Percentiles rank a stretch among this genome's conserved stretches.
phyloP scores from a whole-genome alignment of 2,888 invertebrate species.

The Lasioglossum oenotherae region DNA sequence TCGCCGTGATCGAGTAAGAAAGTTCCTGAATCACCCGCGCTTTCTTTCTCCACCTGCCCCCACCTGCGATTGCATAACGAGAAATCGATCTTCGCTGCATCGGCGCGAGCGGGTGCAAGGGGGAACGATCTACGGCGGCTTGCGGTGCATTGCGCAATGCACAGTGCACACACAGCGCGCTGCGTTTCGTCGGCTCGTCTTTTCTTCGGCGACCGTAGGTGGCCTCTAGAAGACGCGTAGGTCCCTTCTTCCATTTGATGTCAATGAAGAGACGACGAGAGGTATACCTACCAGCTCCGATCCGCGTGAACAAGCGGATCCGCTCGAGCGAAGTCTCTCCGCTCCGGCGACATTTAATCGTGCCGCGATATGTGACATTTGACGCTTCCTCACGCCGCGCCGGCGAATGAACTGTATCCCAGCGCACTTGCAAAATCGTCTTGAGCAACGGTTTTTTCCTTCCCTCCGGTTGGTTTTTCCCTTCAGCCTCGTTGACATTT shows the following conservation, averaged over 20 bases:
- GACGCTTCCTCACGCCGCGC: slow-evolving; percentile 40
- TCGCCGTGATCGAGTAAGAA: slow-evolving; percentile 54
- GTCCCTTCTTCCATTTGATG: slow-evolving; percentile 37
- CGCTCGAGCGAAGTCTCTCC: slow-evolving; percentile 1
- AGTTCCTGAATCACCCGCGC: slow-evolving; percentile 55
- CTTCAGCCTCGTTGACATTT: slow-evolving; percentile 50
- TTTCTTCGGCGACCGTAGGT: background rate
- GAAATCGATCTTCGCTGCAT: slow-evolving; percentile 69
- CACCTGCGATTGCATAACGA: slow-evolving; percentile 55
- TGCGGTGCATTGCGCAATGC: slow-evolving; percentile 56
- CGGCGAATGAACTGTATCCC: slow-evolving; percentile 29
- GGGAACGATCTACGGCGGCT: slow-evolving; percentile 11
- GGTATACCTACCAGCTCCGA: background rate
- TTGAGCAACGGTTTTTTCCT: slow-evolving; percentile 15
- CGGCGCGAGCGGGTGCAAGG: slow-evolving; percentile 38
- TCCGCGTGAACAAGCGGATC: background rate
- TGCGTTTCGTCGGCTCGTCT: slow-evolving; percentile 36
- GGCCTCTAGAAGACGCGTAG: background rate
- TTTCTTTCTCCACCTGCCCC: slow-evolving; percentile 41
- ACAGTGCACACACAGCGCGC: background rate
- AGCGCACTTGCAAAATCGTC: slow-evolving; percentile 47
- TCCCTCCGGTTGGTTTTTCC: slow-evolving; percentile 35
- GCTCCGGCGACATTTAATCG: slow-evolving; percentile 66
- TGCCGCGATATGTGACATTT: slow-evolving; percentile 64
- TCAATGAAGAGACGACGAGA: background rate